A percentile compares a stretch with the other conserved stretches of the same genome.
Evolutionary conservation across 2,797 vertebrate genomes (phyloP).

Genomic region (Muraenolepis orangiensis): DNA sequence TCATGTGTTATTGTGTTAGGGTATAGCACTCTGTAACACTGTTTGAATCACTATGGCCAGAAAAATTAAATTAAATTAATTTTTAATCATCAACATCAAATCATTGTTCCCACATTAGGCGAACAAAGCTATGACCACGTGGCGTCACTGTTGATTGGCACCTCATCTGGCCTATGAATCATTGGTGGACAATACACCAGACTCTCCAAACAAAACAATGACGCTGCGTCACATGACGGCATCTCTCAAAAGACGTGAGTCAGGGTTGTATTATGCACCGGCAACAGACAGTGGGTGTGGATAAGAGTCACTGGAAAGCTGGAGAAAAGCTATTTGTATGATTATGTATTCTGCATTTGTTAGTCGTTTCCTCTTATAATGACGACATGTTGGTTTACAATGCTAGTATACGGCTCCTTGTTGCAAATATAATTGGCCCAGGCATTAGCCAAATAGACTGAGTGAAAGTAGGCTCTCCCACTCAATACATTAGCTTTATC

Average conservation of each 20-base stretch:
- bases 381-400: too few species aligned
- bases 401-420: background rate
- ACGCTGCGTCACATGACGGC: too few species aligned
- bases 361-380: too few species aligned
- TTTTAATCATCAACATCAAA: background rate
- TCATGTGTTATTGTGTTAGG: too few species aligned
- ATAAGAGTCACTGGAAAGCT: background rate
- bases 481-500: background rate
- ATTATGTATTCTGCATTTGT: too few species aligned
- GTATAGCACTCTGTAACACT: too few species aligned
- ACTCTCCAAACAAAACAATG: background rate
- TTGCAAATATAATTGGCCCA: background rate
- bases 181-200: background rate
- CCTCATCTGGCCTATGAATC: background rate
- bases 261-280: too few species aligned
- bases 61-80: too few species aligned
- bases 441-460: background rate
- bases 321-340: background rate
- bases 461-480: background rate
- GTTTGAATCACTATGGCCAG: background rate
- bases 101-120: background rate
- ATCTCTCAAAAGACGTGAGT: too few species aligned
- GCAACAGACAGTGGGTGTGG: too few species aligned
- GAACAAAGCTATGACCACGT: too few species aligned
- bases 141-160: too few species aligned